These are phyloP conservation scores for Ectropis crepuscularia DNA, from an alignment of 2,888 invertebrate species.

Conservation along the genomic window DNA sequence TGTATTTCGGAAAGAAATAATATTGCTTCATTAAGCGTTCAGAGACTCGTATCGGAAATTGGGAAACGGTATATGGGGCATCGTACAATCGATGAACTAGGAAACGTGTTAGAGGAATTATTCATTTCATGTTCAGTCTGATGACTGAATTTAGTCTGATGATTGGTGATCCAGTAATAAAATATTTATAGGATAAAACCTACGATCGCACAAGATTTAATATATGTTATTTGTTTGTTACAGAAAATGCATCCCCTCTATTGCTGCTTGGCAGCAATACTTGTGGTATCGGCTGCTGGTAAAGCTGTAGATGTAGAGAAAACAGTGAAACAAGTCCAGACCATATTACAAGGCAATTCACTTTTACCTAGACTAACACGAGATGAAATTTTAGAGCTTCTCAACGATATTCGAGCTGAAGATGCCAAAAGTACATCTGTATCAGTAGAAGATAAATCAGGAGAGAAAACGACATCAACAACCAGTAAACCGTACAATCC, in stretches of 20 bases:
- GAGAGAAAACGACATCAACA: slow-evolving; percentile 46
- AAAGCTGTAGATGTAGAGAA: slow-evolving; percentile 81
- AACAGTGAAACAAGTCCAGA: slow-evolving; percentile 88
- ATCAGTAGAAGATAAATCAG: slow-evolving; percentile 53
- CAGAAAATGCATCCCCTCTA: slow-evolving; percentile 74
- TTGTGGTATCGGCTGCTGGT: slow-evolving; percentile 46
- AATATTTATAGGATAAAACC: neutral
- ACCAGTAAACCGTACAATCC: slow-evolving; percentile 48
- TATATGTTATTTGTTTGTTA: slow-evolving; percentile 46
- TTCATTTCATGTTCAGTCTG: neutral
- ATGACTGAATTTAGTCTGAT: no score
- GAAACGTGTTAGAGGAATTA: slow-evolving; percentile 4
- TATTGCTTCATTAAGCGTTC: slow-evolving; percentile 25
- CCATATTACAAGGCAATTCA: slow-evolving; percentile 84
- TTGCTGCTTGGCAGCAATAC: slow-evolving; percentile 61
- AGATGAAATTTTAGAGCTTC: slow-evolving; percentile 87
- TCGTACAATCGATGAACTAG: neutral
- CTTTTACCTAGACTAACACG: slow-evolving; percentile 86
- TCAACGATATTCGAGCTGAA: slow-evolving; percentile 86
- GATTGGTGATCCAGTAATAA: no score
- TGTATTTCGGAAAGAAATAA: slow-evolving; percentile 37
- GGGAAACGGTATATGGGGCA: slow-evolving; percentile 3
- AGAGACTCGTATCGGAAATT: slow-evolving; percentile 18
- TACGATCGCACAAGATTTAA: neutral
- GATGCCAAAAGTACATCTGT: slow-evolving; percentile 68